Base-by-base conservation (phyloP, 2,113 vertebrate genomes). In the Myiozetetes cayanensis region DNA sequence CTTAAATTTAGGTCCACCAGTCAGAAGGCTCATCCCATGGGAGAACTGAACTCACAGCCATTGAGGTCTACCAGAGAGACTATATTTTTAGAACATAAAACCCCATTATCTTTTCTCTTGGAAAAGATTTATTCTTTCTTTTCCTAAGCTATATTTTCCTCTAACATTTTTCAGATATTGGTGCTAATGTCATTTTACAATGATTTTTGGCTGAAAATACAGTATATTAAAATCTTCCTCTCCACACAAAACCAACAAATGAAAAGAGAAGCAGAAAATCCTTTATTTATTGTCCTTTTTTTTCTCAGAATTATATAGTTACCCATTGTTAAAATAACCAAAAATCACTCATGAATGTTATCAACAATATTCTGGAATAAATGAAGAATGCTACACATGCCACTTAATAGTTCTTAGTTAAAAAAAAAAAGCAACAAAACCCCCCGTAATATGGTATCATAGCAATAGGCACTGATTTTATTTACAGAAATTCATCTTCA, bases 151-250 rank as follows among this genome's bases (percentile, higher is more conserved):
- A 83, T 97, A 62, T 81, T 96, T 87, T 97, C 93, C 86, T 96
- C 62, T 16, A 25, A 50, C 39, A 65, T 93, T 95, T 96, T 93
- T 91, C n/a, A 96, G 75, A 82, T 92, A 87, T 68, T 94, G 31
- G 17, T 96, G 94, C 75, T 95, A 96, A 74, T 97, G 93, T 95
- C n/a, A 95, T 97, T 95, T 93, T 87, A 93, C 39, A 94, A 78
- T 23, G 12, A 92, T 94, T 97, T 83, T 95, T 96, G 74, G 56
- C 90, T 93, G 72, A 86, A 31, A 79, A 56, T 80, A 47, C 53
- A 70, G 76, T 63, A 35, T 91, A 87, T 89, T 95, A 92, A 97
- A 90, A 46, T 96, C 59, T 94, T 96, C 81, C 41, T 77, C 49
- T 96, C 78, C 88, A 70, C 39, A 79, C 17, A 93, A 95, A 91